A percentile compares a stretch with the other conserved stretches of the same genome.
Evolutionary conservation across 2,797 vertebrate species (phyloP).

Genomic region (Delichon dasypus): DNA sequence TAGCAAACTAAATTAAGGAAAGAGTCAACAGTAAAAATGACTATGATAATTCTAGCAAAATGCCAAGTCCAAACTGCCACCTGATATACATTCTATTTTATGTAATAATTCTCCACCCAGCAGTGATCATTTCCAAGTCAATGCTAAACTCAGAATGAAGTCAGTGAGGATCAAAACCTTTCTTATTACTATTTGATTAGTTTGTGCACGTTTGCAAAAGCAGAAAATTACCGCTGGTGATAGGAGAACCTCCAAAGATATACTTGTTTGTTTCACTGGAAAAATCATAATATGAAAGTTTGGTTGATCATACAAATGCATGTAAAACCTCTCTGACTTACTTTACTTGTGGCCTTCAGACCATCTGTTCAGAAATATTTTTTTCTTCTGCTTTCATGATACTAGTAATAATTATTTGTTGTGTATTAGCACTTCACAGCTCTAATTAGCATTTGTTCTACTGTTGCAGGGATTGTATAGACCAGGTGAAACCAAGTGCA

Average conservation of each 20-base stretch:
- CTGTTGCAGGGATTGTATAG: not conserved
- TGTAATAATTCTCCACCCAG: not conserved
- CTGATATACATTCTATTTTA: not conserved
- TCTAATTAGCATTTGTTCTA: not conserved
- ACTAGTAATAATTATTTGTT: not conserved
- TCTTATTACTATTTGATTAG: not conserved
- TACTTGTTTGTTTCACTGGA: not conserved
- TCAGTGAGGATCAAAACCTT: not conserved
- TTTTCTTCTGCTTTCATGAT: not conserved
- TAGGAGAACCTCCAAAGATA: not conserved
- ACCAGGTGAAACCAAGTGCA: not conserved
- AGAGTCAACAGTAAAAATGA: not conserved
- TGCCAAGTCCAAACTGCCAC: not conserved
- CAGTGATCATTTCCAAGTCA: not conserved
- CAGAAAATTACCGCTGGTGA: not conserved
- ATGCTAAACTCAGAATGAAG: not conserved
- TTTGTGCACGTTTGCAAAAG: slow-evolving; percentile 5
- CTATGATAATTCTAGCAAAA: not conserved
- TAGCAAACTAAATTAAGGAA: not conserved
- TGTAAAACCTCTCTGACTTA: not conserved
- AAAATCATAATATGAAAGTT: not conserved
- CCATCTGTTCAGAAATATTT: not conserved
- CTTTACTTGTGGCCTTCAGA: not conserved
- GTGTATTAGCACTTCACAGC: not conserved
- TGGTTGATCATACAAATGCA: not conserved